Percentiles rank a stretch among this genome's conserved stretches.
These are phyloP conservation scores for Barbus barbus DNA, from an alignment of 2,113 vertebrate genomes.

Conservation along the genomic window DNA sequence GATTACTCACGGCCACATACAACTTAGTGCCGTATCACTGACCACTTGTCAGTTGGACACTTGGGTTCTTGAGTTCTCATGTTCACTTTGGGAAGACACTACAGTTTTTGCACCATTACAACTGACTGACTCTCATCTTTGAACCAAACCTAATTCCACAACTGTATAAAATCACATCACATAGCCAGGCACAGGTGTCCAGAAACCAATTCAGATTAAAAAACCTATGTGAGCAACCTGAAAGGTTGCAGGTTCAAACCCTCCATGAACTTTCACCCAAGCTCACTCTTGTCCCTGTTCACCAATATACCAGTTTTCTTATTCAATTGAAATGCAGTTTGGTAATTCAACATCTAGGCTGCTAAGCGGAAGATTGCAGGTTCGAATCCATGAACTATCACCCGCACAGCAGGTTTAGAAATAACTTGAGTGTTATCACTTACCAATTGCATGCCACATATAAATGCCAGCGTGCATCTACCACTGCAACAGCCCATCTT, in stretches of 20 bases:
- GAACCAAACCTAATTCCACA: background rate
- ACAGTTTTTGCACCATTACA: background rate
- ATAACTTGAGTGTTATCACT: conserved; percentile 64
- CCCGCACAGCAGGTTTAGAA: background rate
- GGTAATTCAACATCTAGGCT: no score
- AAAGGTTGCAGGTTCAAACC: background rate
- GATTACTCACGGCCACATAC: conserved; percentile 26
- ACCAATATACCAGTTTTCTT: background rate
- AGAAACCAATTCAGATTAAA: no score
- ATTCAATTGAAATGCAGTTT: background rate
- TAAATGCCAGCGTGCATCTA: conserved; percentile 91
- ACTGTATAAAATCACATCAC: background rate
- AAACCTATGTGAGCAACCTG: no score
- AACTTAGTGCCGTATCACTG: conserved; percentile 21
- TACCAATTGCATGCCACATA: conserved; percentile 98
- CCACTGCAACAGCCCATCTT: conserved; percentile 95
- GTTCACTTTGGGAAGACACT: background rate
- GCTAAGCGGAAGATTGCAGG: background rate
- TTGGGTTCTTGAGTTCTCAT: background rate
- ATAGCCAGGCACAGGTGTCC: no score
- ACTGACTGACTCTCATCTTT: background rate
- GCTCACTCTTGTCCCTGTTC: no score
- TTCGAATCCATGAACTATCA: background rate
- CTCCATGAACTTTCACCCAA: no score
- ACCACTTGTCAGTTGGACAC: conserved; percentile 3